Base-by-base conservation (phyloP, 2,113 vertebrate species). In the Nothocercus julius region DNA sequence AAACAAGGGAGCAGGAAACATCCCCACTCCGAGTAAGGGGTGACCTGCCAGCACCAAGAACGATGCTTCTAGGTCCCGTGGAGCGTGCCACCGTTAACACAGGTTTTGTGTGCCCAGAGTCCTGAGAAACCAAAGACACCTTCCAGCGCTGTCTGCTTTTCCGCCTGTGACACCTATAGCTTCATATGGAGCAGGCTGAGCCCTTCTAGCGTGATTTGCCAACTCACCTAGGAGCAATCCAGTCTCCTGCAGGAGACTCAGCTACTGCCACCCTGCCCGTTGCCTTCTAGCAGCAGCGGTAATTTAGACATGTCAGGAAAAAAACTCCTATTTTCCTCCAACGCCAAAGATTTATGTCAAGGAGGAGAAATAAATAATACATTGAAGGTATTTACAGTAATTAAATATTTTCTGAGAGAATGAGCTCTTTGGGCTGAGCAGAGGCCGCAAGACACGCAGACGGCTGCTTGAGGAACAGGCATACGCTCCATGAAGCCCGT, bases 311-410 rank as follows among this genome's bases (percentile, higher is more conserved):
- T 38, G 83, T 69, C 66, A 45, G 67, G 63, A 93, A 82, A 87
- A 63, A 69, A 84, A 32, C 70, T 21, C 58, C 20, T 49, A 34
- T 94, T 96, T 90, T 95, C 59, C 77, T 89, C 63, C 40, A 42
- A 80, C 92, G 68, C 36, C 80, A 44, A 77, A 83, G 75, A 83
- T 95, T 92, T 88, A 61, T 83, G 40, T 91, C 94, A 92, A 91
- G 87, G 83, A 93, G 82, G 44, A 84, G 44, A 90, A 85, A 36
- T 28, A 69, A 93, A 93, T 34, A 74, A 89, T 91, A 82, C 74
- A 11, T 53, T 85, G 91, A 63, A 80, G 85, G 67, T 82, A 79
- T 90, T 88, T 93, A 62, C 80, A 76, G 84, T 69, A 92, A 92
- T 90, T 88, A 94, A 54, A 67, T 61, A 44, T 77, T 93, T 69